Conservation (phyloP, 2,113 vertebrate genomes). For the Ctenodactylus gundi region DNA sequence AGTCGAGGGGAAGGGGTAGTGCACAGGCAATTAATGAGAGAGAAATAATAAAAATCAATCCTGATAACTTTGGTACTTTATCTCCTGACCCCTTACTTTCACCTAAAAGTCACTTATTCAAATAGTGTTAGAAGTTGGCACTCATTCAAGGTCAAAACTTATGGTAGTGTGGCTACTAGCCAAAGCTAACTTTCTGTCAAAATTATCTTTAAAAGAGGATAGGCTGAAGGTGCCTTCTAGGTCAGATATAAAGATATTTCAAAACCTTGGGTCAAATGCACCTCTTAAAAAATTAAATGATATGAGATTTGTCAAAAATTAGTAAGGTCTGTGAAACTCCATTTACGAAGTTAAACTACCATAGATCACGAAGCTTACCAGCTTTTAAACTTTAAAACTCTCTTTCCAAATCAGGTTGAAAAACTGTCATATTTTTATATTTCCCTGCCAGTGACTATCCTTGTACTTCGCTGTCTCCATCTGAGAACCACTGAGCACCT, state of each 20-base stretch:
- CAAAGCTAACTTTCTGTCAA: slow-evolving; percentile 76
- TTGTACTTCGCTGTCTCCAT: not conserved
- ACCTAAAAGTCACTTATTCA: slow-evolving; percentile 72
- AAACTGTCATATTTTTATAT: slow-evolving; percentile 41
- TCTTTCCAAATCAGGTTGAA: slow-evolving; percentile 40
- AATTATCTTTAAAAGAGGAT: slow-evolving; percentile 73
- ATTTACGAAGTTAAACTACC: slow-evolving; percentile 65
- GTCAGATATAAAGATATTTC: slow-evolving; percentile 74
- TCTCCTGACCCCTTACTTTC: slow-evolving; percentile 67
- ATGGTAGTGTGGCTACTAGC: slow-evolving; percentile 70
- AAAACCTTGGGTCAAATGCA: slow-evolving; percentile 62
- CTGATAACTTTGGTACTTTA: slow-evolving; percentile 72
- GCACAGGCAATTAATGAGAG: slow-evolving; percentile 69
- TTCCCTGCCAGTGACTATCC: not conserved
- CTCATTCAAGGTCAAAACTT: slow-evolving; percentile 74
- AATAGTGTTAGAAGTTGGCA: slow-evolving; percentile 65
- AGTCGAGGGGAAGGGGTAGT: slow-evolving; percentile 51
- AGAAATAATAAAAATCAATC: slow-evolving; percentile 78
- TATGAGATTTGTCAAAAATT: slow-evolving; percentile 72
- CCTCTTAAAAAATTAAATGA: slow-evolving; percentile 73
- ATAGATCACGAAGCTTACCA: slow-evolving; percentile 23
- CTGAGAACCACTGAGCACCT: not conserved
- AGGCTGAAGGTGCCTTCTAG: slow-evolving; percentile 61
- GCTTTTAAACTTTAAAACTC: slow-evolving; percentile 49
- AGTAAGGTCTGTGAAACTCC: slow-evolving; percentile 65